These are phyloP conservation scores for Aphidius ervi DNA, from an alignment of 1,140 invertebrate genomes.

Conservation along the genomic window DNA sequence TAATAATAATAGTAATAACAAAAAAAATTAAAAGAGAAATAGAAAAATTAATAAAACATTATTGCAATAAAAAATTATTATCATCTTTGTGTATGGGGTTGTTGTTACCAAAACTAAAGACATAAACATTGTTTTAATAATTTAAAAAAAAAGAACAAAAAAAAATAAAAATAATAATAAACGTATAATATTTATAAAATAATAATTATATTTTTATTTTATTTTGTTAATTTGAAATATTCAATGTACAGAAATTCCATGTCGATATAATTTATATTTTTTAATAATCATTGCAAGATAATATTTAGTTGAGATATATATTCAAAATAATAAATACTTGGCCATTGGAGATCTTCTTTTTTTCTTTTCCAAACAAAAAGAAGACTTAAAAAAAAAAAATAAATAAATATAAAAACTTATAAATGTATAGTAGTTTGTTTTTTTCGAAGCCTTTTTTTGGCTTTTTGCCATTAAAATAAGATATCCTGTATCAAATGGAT, in stretches of 20 bases:
- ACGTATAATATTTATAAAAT: too few species aligned
- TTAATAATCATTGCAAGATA: constrained; percentile 6
- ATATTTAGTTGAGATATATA: not conserved
- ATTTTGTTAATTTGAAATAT: not conserved
- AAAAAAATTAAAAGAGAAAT: not conserved
- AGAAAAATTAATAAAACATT: too few species aligned
- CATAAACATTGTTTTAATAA: too few species aligned
- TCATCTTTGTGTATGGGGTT: not conserved
- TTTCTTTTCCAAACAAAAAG: not conserved
- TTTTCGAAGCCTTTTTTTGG: not conserved
- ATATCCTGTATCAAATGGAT: constrained; percentile 2
- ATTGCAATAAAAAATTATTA: not conserved
- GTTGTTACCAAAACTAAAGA: constrained; percentile 15
- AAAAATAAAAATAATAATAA: too few species aligned
- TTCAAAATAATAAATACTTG: not conserved
- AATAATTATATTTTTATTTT: not conserved
- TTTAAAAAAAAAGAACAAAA: too few species aligned
- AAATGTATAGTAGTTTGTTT: too few species aligned
- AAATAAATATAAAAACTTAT: not conserved
- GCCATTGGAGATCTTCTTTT: not conserved
- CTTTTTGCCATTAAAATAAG: not conserved
- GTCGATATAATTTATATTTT: constrained; percentile 1
- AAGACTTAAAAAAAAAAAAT: not conserved
- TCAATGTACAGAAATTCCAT: constrained; percentile 8
- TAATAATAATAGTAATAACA: not conserved